Percentiles rank a stretch among this genome's conserved stretches.
These are phyloP conservation scores for Labrus mixtus DNA, from an alignment of 2,113 vertebrate genomes.

Conservation along the genomic window DNA sequence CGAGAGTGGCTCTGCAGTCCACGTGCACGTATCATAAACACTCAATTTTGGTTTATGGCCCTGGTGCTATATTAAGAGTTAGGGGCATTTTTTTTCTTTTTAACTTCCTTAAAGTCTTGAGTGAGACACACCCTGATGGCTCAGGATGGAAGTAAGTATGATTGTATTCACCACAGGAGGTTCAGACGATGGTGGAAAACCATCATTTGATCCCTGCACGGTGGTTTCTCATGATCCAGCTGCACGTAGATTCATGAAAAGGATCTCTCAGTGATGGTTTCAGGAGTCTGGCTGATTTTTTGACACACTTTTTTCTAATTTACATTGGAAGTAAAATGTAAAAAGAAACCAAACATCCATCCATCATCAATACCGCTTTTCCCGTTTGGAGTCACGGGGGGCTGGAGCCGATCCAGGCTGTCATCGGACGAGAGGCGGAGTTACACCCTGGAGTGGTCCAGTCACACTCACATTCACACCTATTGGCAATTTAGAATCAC, in stretches of 20 bases:
- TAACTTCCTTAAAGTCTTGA: slow-evolving; percentile 25
- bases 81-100: slow-evolving; percentile 41
- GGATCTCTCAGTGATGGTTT: slow-evolving; percentile 17
- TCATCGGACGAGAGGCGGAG: too few species aligned
- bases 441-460: too few species aligned
- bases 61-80: slow-evolving; percentile 52
- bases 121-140: slow-evolving; percentile 64
- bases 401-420: too few species aligned
- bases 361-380: too few species aligned
- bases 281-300: slow-evolving; percentile 3
- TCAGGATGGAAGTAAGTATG: slow-evolving; percentile 35
- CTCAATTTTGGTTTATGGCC: slow-evolving; percentile 70
- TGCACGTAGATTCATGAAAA: slow-evolving; percentile 18
- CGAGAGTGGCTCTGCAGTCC: slow-evolving; percentile 47
- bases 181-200: slow-evolving; percentile 38
- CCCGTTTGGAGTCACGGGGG: too few species aligned
- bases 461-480: too few species aligned
- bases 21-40: slow-evolving; percentile 58
- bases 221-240: slow-evolving; percentile 41
- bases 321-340: background rate
- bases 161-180: slow-evolving; percentile 53
- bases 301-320: background rate
- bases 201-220: slow-evolving; percentile 57
- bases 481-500: too few species aligned
- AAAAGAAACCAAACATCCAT: too few species aligned